Evolutionary conservation across 2,113 vertebrate genomes (phyloP).

Genomic region (Rhagologus leucostigma): DNA sequence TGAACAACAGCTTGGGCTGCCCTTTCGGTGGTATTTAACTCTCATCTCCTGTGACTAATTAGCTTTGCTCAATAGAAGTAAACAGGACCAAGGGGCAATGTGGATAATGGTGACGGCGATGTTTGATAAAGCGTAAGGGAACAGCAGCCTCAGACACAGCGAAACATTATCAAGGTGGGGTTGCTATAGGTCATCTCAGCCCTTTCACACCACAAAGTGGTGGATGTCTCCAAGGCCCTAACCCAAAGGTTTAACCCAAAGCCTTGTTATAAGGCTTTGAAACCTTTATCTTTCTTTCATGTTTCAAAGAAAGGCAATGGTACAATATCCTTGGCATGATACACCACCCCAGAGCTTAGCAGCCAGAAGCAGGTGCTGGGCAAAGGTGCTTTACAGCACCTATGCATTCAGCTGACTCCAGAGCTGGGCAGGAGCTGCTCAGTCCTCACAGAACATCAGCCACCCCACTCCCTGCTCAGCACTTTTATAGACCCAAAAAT

Average conservation of each 20-base stretch:
- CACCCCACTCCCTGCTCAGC: neutral
- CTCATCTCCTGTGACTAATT: neutral
- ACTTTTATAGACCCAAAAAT: neutral
- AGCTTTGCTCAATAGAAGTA: neutral
- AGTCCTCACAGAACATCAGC: neutral
- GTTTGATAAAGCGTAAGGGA: neutral
- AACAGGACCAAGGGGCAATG: neutral
- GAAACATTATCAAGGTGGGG: neutral
- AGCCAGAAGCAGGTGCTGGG: neutral
- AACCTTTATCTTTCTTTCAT: neutral
- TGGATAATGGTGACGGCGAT: accelerated
- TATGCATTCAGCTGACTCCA: neutral
- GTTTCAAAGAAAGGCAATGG: neutral
- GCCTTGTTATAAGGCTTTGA: neutral
- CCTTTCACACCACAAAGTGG: neutral
- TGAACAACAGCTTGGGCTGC: neutral
- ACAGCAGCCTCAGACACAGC: neutral
- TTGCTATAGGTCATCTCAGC: neutral
- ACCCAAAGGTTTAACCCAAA: too few relatives aligned
- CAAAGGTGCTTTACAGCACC: neutral
- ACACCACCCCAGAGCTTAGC: accelerated
- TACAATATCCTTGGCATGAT: neutral
- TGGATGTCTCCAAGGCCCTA: neutral
- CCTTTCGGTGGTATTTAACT: neutral
- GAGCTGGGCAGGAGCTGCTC: neutral